These are phyloP conservation scores for Spinus olivaceus DNA, from an alignment of 2,797 vertebrate species.

Conservation along the genomic window DNA sequence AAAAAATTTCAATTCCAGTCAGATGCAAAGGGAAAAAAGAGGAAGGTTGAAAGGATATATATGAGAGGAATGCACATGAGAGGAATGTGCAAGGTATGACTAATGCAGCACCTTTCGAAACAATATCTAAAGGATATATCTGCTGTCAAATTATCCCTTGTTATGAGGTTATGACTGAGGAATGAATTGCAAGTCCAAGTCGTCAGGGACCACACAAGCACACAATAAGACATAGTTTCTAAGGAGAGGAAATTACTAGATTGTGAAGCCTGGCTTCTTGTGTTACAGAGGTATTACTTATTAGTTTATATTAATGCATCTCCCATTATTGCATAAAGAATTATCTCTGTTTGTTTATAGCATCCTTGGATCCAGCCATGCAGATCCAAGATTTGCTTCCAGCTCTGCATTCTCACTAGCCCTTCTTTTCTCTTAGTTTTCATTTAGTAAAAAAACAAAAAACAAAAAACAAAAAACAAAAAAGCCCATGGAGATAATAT, in stretches of 20 bases:
- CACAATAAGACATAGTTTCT: not conserved
- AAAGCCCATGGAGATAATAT: not conserved
- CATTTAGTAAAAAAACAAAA: not conserved
- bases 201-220: not conserved
- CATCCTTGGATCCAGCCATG: not conserved
- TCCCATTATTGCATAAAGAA: not conserved
- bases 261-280: not conserved
- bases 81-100: not conserved
- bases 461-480: not conserved
- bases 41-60: not conserved
- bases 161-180: not conserved
- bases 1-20: not conserved
- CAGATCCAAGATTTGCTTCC: not conserved
- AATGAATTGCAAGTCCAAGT: not conserved
- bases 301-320: not conserved
- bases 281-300: not conserved
- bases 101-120: not conserved
- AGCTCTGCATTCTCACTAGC: not conserved
- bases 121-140: not conserved
- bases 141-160: slow-evolving; percentile 8
- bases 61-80: not conserved
- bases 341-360: not conserved
- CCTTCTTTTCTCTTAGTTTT: not conserved
- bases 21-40: not conserved
- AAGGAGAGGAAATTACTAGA: not conserved